Percentiles rank a stretch among this genome's conserved stretches.
Conservation (phyloP, 2,113 vertebrate genomes). For the Sminthopsis crassicaudata region DNA sequence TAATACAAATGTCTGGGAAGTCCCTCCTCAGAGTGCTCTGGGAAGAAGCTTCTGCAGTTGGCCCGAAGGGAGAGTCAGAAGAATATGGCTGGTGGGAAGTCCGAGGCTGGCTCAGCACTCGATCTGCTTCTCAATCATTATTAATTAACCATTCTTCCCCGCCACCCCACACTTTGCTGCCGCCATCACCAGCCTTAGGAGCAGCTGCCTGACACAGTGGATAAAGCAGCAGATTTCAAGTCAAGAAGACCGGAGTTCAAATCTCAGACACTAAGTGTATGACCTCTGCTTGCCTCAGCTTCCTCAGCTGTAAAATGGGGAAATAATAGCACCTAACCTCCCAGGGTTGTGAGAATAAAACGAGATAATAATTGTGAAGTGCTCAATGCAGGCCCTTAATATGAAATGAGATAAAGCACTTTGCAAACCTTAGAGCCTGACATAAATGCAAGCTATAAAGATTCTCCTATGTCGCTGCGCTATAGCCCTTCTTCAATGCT, state of each 20-base stretch:
- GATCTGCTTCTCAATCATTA: conserved; percentile 1
- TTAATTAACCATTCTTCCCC: conserved; percentile 19
- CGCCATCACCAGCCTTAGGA: conserved; percentile 21
- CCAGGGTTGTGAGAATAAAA: neutral
- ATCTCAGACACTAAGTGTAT: neutral
- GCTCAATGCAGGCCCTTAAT: neutral
- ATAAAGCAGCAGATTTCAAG: neutral
- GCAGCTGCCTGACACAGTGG: neutral
- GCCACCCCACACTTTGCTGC: neutral
- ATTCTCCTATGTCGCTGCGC: neutral
- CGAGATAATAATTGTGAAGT: neutral
- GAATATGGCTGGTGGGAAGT: neutral
- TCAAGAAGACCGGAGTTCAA: neutral
- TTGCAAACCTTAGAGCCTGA: neutral
- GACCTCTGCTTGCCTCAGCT: neutral
- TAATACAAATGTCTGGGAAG: neutral
- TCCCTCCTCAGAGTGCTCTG: neutral
- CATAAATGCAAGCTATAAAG: neutral
- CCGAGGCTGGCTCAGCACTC: conserved; percentile 14
- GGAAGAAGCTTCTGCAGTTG: conserved; percentile 1
- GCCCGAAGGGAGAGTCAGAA: neutral
- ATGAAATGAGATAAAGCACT: neutral
- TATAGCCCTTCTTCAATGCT: neutral
- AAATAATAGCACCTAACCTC: neutral
- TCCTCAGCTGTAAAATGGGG: neutral